A percentile compares a stretch with the other conserved stretches of the same genome.
Evolutionary conservation across 2,797 vertebrate genomes (phyloP).

Genomic region (Microchirus variegatus): DNA sequence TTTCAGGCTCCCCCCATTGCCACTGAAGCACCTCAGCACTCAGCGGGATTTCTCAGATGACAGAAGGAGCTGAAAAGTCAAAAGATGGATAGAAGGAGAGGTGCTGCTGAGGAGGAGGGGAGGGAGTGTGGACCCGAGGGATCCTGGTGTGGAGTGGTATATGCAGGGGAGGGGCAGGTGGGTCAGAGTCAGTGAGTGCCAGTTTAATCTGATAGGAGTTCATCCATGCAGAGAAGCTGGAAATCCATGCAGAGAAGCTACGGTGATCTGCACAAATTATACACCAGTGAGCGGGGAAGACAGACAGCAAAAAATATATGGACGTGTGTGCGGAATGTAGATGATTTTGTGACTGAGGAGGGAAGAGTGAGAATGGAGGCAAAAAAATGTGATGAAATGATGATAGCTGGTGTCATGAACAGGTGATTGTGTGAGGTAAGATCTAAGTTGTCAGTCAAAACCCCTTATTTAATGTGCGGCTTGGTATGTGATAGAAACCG

Average conservation of each 20-base stretch:
- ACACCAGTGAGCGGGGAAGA: slow-evolving; percentile 55
- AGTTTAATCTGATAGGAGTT: slow-evolving; percentile 81
- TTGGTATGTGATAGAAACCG: not conserved
- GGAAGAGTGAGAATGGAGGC: slow-evolving; percentile 9
- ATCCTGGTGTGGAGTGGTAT: slow-evolving; percentile 45
- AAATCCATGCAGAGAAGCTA: slow-evolving; percentile 72
- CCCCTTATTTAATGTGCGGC: slow-evolving; percentile 9
- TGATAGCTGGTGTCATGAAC: slow-evolving; percentile 40
- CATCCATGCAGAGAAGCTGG: slow-evolving; percentile 76
- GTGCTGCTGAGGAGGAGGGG: slow-evolving; percentile 40
- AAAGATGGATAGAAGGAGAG: slow-evolving; percentile 65
- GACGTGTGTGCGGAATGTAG: slow-evolving; percentile 64
- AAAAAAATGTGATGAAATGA: slow-evolving; percentile 51
- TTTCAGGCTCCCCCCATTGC: slow-evolving; percentile 11
- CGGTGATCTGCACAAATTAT: slow-evolving; percentile 76
- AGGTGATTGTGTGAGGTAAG: slow-evolving; percentile 37
- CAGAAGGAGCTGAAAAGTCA: slow-evolving; percentile 74
- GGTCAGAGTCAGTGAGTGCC: slow-evolving; percentile 65
- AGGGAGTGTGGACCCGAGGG: slow-evolving; percentile 41
- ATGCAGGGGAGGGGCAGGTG: slow-evolving; percentile 37
- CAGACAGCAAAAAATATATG: slow-evolving; percentile 52
- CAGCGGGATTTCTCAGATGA: slow-evolving; percentile 73
- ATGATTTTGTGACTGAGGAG: slow-evolving; percentile 53
- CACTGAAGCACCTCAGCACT: slow-evolving; percentile 63
- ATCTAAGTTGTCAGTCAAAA: slow-evolving; percentile 29